Evolutionary conservation across 2,797 vertebrate genomes (phyloP).

Genomic region (Nyctibius grandis): DNA sequence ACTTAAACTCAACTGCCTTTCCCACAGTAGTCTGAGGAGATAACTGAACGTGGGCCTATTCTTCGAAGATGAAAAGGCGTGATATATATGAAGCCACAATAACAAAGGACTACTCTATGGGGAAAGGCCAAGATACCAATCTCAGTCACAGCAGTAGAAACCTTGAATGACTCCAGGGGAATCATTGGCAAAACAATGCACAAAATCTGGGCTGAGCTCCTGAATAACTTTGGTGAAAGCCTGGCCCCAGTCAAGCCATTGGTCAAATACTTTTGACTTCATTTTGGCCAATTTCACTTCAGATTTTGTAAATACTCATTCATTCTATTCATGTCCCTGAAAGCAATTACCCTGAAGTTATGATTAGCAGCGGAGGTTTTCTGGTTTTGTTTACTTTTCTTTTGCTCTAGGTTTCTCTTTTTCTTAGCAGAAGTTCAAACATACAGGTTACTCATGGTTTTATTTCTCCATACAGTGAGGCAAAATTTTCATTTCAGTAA

Average conservation of each 20-base stretch:
- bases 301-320: background rate
- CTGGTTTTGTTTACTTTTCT: background rate
- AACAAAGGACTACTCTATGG: background rate
- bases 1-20: background rate
- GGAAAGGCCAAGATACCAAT: background rate
- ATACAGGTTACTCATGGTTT: background rate
- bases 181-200: background rate
- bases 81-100: background rate
- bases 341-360: background rate
- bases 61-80: background rate
- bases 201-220: background rate
- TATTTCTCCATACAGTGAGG: background rate
- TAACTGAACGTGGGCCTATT: background rate
- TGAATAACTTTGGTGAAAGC: background rate
- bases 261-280: background rate
- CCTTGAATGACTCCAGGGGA: background rate
- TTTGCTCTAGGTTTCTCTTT: background rate
- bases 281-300: background rate
- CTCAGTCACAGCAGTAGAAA: background rate
- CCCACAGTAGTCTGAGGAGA: background rate
- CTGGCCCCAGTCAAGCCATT: background rate
- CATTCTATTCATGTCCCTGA: background rate
- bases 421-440: background rate
- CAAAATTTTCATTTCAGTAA: background rate
- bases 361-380: background rate